Conservation (phyloP, 2,888 invertebrate genomes). For the Harpagoxenus sublaevis region DNA sequence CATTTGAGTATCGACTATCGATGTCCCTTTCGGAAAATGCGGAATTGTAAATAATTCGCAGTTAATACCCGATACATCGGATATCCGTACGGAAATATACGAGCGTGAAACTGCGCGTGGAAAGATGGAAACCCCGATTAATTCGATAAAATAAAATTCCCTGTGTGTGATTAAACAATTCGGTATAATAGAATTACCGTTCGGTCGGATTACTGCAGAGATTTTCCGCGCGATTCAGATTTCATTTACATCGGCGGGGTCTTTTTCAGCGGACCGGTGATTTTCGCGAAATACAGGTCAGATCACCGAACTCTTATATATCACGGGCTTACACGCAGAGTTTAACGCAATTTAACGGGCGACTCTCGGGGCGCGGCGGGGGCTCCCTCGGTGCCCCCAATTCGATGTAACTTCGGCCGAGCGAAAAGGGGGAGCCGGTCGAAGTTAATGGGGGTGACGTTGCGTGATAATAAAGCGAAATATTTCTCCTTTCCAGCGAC, state of each 20-base stretch:
- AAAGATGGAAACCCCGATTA: conserved; percentile 29
- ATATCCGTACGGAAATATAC: not conserved
- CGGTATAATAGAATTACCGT: conserved; percentile 14
- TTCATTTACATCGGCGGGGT: not conserved
- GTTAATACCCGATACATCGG: not conserved
- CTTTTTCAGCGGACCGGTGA: not conserved
- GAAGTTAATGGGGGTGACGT: not conserved
- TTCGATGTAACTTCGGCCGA: conserved; percentile 35
- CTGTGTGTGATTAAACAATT: conserved; percentile 26
- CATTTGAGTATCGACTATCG: not conserved
- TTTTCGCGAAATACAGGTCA: conserved; percentile 26
- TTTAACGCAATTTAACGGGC: conserved; percentile 22
- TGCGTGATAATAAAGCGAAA: conserved; percentile 36
- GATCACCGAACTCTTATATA: conserved; percentile 21
- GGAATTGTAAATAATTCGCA: not conserved
- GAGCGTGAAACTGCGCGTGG: not conserved
- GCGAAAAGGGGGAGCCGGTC: conserved; percentile 1
- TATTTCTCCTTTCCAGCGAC: conserved; percentile 86
- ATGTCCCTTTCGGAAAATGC: not conserved
- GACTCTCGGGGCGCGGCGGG: not conserved
- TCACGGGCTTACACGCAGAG: conserved; percentile 2
- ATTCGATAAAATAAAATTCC: conserved; percentile 34
- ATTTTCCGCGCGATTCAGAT: not conserved
- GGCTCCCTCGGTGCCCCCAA: conserved; percentile 27
- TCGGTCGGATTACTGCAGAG: conserved; percentile 5